Evolutionary conservation across 2,113 vertebrate genomes (phyloP).

Genomic region (Ramphastos sulfuratus): DNA sequence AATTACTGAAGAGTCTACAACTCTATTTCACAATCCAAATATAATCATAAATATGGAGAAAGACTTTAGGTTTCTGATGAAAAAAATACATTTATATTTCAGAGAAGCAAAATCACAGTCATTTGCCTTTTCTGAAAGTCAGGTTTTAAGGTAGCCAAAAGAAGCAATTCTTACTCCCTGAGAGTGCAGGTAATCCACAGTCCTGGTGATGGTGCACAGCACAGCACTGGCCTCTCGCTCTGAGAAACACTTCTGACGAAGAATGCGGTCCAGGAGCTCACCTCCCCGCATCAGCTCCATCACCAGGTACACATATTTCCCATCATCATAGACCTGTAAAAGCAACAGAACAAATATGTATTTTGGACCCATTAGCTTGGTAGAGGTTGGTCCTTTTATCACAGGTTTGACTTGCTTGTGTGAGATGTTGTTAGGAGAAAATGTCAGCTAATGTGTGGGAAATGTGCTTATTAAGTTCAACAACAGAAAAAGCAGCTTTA

Average conservation of each 20-base stretch:
- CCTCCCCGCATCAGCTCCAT: slow-evolving; percentile 93
- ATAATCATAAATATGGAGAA: neutral
- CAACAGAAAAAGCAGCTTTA: neutral
- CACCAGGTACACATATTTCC: slow-evolving; percentile 88
- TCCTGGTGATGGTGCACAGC: slow-evolving; percentile 88
- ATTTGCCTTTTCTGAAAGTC: neutral
- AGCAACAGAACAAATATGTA: rapidly evolving
- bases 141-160: neutral
- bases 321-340: slow-evolving; percentile 90
- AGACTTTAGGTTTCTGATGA: neutral
- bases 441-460: neutral
- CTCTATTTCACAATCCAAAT: neutral
- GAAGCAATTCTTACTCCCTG: slow-evolving; percentile 83
- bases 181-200: slow-evolving; percentile 94
- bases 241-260: slow-evolving; percentile 86
- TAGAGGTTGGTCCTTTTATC: neutral
- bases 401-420: neutral
- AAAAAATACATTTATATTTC: neutral
- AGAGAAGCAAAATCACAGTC: neutral
- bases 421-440: neutral
- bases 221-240: slow-evolving; percentile 91
- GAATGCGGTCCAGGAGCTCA: slow-evolving; percentile 90
- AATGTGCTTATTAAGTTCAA: neutral
- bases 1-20: neutral
- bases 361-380: neutral